phyloP scores from a whole-genome alignment of 2,888 invertebrate species.

The Serripes groenlandicus region DNA sequence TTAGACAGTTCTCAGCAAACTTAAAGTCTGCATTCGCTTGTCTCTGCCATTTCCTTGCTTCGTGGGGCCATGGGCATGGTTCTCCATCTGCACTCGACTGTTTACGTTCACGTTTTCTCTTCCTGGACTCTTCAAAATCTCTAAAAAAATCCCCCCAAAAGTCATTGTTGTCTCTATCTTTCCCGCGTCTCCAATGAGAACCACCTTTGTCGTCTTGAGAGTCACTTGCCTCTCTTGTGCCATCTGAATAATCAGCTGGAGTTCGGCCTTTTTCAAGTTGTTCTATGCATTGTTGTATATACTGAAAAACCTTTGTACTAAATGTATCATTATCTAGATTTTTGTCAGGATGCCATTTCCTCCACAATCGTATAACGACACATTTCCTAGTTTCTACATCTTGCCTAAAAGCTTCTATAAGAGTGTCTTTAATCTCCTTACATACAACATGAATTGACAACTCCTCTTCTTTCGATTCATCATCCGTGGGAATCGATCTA shows the following conservation, averaged over 20 bases:
- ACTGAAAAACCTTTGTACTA: constrained; percentile 67
- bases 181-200: neutral
- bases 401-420: constrained; percentile 60
- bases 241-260: constrained; percentile 25
- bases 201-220: too few species aligned
- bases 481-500: neutral
- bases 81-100: neutral
- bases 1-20: constrained; percentile 45
- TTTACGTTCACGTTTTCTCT: too few species aligned
- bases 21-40: constrained; percentile 72
- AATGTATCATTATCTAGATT: constrained; percentile 60
- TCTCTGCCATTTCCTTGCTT: constrained; percentile 71
- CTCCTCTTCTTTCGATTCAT: neutral
- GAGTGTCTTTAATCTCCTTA: constrained; percentile 51
- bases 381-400: constrained; percentile 45
- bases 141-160: constrained; percentile 6
- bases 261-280: constrained; percentile 55
- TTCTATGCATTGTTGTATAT: constrained; percentile 57
- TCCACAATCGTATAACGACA: constrained; percentile 66
- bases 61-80: constrained; percentile 63
- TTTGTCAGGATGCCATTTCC: constrained; percentile 76
- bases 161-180: neutral
- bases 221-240: neutral
- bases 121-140: neutral
- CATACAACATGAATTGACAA: constrained; percentile 17